Conservation (phyloP, 2,888 invertebrate genomes). For the Trisateles emortualis region DNA sequence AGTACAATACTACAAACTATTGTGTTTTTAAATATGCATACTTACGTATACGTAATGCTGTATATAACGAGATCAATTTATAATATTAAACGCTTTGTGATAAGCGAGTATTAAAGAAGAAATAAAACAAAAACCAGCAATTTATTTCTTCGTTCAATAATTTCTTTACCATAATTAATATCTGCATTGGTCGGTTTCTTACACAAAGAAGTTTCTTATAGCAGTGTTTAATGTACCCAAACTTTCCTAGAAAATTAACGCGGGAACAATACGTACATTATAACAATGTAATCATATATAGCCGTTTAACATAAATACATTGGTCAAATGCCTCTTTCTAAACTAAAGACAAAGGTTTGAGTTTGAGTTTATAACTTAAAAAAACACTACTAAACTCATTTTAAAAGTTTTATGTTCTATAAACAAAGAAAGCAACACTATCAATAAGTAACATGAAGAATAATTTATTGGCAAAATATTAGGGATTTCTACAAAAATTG, state of each 20-base stretch:
- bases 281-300: too few relatives aligned
- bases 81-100: neutral
- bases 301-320: too few relatives aligned
- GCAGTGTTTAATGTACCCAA: conserved; percentile 4
- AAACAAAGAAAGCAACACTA: too few relatives aligned
- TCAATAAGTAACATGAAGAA: too few relatives aligned
- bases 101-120: neutral
- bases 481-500: too few relatives aligned
- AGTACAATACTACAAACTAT: neutral
- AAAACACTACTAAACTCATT: too few relatives aligned
- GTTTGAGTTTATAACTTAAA: too few relatives aligned
- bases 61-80: neutral
- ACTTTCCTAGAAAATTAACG: neutral
- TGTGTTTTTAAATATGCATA: neutral
- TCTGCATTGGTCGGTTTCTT: neutral
- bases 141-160: neutral
- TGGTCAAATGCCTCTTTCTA: too few relatives aligned
- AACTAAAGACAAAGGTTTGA: too few relatives aligned
- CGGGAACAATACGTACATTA: neutral
- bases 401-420: too few relatives aligned
- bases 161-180: neutral
- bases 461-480: too few relatives aligned
- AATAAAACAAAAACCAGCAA: neutral
- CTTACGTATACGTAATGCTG: neutral
- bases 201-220: neutral